A percentile compares a stretch with the other conserved stretches of the same genome.
Evolutionary conservation across 2,113 vertebrate species (phyloP).

Genomic region (Nothobranchius kuhntae): DNA sequence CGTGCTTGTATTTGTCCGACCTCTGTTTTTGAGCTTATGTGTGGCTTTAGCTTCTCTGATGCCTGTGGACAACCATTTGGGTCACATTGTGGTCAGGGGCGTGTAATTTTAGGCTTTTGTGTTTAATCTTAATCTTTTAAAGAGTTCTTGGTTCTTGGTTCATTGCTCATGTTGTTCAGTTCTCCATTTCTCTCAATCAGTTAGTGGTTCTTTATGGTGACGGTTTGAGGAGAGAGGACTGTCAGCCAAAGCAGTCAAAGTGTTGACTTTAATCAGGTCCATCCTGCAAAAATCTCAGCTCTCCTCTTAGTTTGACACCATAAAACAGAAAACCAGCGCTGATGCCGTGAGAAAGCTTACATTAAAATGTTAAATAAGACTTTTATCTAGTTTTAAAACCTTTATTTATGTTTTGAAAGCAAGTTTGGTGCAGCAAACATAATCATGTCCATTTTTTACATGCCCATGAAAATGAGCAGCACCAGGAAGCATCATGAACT

Average conservation of each 20-base stretch:
- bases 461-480: too few relatives aligned
- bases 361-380: background rate
- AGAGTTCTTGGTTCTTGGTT: slow-evolving; percentile 6
- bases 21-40: slow-evolving; percentile 2
- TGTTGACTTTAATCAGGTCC: slow-evolving; percentile 31
- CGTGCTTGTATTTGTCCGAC: slow-evolving; percentile 29
- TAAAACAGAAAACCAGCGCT: slow-evolving; percentile 28
- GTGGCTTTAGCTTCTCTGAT: slow-evolving; percentile 15
- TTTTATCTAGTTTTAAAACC: background rate
- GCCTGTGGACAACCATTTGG: slow-evolving; percentile 17
- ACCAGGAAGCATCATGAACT: too few relatives aligned
- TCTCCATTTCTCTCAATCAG: slow-evolving; percentile 26
- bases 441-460: too few relatives aligned
- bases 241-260: slow-evolving; percentile 28
- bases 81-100: slow-evolving; percentile 4
- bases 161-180: slow-evolving; percentile 23
- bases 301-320: slow-evolving; percentile 12
- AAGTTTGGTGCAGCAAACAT: background rate
- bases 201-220: slow-evolving; percentile 24
- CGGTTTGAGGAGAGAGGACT: slow-evolving; percentile 8
- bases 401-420: background rate
- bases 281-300: slow-evolving; percentile 7
- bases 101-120: slow-evolving; percentile 18
- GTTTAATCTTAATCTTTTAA: slow-evolving; percentile 11
- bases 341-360: slow-evolving; percentile 36